Evolutionary conservation across 2,797 vertebrate species (phyloP), one percentile per base, ranked within the genome.

Genomic region (Simalia tracyae): DNA sequence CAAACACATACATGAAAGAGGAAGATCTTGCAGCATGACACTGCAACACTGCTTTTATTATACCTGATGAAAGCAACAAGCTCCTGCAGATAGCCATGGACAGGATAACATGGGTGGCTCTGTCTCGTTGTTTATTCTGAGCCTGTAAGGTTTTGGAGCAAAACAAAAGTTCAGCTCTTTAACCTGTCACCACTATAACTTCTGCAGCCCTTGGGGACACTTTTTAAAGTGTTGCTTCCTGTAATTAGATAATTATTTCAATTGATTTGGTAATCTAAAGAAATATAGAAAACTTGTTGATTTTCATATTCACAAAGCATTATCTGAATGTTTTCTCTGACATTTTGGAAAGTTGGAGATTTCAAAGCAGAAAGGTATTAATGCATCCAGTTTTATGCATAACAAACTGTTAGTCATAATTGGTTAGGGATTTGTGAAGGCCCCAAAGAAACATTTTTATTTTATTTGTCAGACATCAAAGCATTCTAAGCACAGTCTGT

Each of bases 391-490:
- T 63, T 64, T 60, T 87, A 90, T 92, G 76, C 57, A 90, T 86
- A 90, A 87, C 63, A 88, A 92, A 88, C 76, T 24, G n/a, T 89
- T 88, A 81, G 59, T 56, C 56, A 84, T 84, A 91, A 90, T 84
- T 92, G 86, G 68, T 61, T 92, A 84, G 81, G 89, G 60, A 81
- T 88, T 93, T 42, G 59, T 86, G 59, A 88, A 86, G 57, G 63
- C 86, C 60, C 46, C n/a, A 88, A 87, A 89, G 4, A 87, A 91
- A 31, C 66, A 42, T 81, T 42, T 76, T 87, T 50, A 50, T 50
- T 50, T 50, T 50, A 7, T 90, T 6, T 60, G 22, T 10, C 76
- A 57, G 50, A 91, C 68, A 87, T 87, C 88, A 90, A 90, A 57
- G 88, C 24, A 88, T n/a, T 31, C 26, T 87, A 87, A 92, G 50